Conservation (phyloP, 2,113 vertebrate species). For the Trematocara stigmaticum region DNA sequence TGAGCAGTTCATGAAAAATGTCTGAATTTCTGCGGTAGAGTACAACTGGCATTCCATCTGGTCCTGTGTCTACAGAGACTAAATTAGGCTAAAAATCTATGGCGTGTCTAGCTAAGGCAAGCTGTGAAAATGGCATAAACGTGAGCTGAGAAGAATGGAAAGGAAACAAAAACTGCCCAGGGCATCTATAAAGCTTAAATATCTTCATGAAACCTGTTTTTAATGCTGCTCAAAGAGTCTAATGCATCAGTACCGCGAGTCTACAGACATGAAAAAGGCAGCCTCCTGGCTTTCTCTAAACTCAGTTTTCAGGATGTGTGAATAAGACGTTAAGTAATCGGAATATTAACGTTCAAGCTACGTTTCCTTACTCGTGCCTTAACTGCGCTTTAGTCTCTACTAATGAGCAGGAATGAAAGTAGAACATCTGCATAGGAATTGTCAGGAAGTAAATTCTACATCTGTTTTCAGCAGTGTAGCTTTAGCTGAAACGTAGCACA, state of each 20-base stretch:
- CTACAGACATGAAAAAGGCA: slow-evolving; percentile 16
- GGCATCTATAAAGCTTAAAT: not conserved
- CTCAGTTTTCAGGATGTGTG: not conserved
- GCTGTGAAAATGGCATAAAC: not conserved
- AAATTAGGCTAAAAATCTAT: not conserved
- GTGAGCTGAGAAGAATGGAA: not conserved
- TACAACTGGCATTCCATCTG: not conserved
- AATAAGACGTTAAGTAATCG: not conserved
- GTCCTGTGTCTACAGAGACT: not conserved
- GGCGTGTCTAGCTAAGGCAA: not conserved
- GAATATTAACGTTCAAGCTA: not conserved
- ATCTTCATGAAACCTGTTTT: not conserved
- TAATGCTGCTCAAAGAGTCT: not conserved
- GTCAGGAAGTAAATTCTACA: not conserved
- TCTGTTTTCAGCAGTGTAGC: not conserved
- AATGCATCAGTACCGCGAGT: slow-evolving; percentile 4
- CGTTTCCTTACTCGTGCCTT: not conserved
- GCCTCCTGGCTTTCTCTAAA: not conserved
- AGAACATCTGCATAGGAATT: not conserved
- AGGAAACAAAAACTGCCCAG: not conserved
- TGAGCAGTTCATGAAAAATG: not conserved
- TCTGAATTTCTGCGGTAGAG: not conserved
- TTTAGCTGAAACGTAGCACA: not conserved
- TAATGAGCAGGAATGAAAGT: slow-evolving; percentile 43
- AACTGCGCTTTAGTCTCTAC: slow-evolving; percentile 17